Conservation (phyloP, 92 coral and sea anemone genomes). For the Micromussa lordhowensis region DNA sequence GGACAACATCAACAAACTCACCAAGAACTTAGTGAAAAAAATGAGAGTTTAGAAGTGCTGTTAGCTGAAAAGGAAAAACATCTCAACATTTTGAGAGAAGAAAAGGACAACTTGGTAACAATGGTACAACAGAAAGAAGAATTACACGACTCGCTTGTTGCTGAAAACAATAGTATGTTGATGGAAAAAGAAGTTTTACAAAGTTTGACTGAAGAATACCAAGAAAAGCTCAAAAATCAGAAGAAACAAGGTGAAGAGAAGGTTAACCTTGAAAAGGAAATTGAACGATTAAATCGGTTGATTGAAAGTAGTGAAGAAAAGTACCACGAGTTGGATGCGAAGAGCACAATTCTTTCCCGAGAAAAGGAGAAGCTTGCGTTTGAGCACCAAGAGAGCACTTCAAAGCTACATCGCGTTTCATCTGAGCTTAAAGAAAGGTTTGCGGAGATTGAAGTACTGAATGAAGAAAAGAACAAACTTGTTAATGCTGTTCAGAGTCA, state of each 20-base stretch:
- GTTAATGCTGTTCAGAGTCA: constrained; percentile 67
- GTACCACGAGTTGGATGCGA: constrained; percentile 67
- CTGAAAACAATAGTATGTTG: constrained; percentile 67
- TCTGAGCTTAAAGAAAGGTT: constrained; percentile 70
- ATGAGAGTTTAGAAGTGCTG: constrained; percentile 44
- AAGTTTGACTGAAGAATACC: constrained; percentile 63
- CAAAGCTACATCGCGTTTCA: constrained; percentile 61
- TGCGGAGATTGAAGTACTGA: constrained; percentile 72
- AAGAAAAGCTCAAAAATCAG: constrained; percentile 60
- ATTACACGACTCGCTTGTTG: constrained; percentile 53
- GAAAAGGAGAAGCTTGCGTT: constrained; percentile 72
- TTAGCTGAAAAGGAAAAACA: constrained; percentile 61
- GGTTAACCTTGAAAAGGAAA: constrained; percentile 67
- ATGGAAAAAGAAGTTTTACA: constrained; percentile 73
- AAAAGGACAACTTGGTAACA: constrained; percentile 70
- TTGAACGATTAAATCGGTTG: constrained; percentile 67
- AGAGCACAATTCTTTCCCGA: constrained; percentile 51
- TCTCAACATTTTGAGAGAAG: constrained; percentile 61
- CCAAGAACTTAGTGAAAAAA: constrained; percentile 61
- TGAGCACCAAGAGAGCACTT: constrained; percentile 67
- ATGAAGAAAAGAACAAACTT: constrained; percentile 73
- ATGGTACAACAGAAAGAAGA: constrained; percentile 70
- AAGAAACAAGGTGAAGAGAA: constrained; percentile 56
- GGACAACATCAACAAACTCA: constrained; percentile 72
- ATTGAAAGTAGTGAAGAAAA: constrained; percentile 58